Evolutionary conservation across 2,888 invertebrate genomes (phyloP).

Genomic region (Pristionchus fissidentatus): DNA sequence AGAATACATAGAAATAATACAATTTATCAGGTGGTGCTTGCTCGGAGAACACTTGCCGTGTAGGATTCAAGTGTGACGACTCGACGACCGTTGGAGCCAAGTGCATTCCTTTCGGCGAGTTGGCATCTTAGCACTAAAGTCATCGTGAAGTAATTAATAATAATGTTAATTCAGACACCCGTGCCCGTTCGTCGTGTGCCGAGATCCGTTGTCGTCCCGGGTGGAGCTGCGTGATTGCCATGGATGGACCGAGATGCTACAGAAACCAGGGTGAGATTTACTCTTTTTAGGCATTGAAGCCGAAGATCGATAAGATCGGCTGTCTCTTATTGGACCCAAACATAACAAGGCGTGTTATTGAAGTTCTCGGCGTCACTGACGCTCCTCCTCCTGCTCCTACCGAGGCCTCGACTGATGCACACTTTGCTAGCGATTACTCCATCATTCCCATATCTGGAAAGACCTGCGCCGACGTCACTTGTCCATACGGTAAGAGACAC

Average conservation of each 20-base stretch:
- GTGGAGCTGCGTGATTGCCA: slow-evolving; percentile 24
- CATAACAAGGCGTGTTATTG: too few species aligned
- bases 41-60: slow-evolving; percentile 32
- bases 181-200: slow-evolving; percentile 18
- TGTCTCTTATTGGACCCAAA: too few species aligned
- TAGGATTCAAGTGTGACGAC: slow-evolving; percentile 30
- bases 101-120: slow-evolving; percentile 36
- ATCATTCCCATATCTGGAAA: neutral
- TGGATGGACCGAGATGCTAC: slow-evolving; percentile 34
- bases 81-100: neutral
- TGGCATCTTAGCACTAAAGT: neutral
- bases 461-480: neutral
- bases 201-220: slow-evolving; percentile 29
- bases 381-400: too few species aligned
- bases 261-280: neutral
- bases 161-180: neutral
- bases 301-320: too few species aligned
- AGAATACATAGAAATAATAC: neutral
- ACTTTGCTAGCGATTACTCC: neutral
- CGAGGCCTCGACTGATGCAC: neutral
- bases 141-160: neutral
- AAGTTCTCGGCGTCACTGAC: slow-evolving; percentile 18
- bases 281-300: too few species aligned
- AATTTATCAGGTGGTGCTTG: neutral
- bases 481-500: neutral